Evolutionary conservation across 2,888 invertebrate species (phyloP), one percentile per base, ranked within the genome.

Genomic region (Machimus rusticus): DNA sequence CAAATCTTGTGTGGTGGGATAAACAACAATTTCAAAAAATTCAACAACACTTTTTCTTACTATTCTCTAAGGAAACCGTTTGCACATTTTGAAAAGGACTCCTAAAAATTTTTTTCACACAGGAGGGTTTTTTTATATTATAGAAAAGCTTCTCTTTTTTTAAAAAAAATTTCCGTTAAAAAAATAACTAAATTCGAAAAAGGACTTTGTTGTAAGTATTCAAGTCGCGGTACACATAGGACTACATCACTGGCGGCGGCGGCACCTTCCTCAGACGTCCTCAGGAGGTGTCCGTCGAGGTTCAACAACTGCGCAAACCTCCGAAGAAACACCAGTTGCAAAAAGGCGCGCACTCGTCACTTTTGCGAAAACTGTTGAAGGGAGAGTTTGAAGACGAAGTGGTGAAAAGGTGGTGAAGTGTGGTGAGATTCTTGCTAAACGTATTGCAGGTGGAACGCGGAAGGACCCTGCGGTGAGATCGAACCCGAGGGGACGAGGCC

Each of bases 291-390:
- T 57, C 51, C 34, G 14, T 12, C 34, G 37, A 37, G 55, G 57
- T n/a, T 82, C 57, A 82, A 82, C 82, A 57, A 82, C 82, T 55
- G 82, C 82, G 82, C 82, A 66, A 55, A 82, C 82, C 57, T 82
- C 82, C 23, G 34, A 82, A 82, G 82, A 66, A 82, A 82, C 82
- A 82, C 82, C 82, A 82, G 82, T 82, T 82, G 82, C 82, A 82
- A 82, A 82, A 82, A 82, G 66, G 66, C 55, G 82, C 82, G 82
- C 82, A 57, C 82, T 82, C 57, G 8, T 82, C 57, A 37, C 34
- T 78, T 37, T 66, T 66, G 19, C 2, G 37, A 34, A 76, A 76
- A 76, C 28, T 57, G 66, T 66, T 66, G 28, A 28, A 66, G 66
- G 66, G 9, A 66, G 28, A 23, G 66, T 66, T 57, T 28, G 12